Percentiles rank a stretch among this genome's conserved stretches.
Evolutionary conservation across 2,797 vertebrate genomes (phyloP).

Genomic region (Chromobotia macracanthus): DNA sequence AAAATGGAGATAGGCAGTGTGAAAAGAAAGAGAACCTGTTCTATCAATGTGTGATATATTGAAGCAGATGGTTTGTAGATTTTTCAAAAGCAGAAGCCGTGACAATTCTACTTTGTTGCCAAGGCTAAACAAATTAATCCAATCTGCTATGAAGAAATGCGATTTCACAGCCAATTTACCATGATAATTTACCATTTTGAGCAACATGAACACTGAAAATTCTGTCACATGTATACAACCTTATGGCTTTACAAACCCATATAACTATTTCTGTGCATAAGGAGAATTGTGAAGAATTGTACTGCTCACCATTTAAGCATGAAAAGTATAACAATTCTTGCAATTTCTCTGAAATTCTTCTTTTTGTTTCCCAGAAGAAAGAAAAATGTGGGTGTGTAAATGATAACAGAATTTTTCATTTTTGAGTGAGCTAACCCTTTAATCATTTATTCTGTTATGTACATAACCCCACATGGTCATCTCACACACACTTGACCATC

Average conservation of each 20-base stretch:
- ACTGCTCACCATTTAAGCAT: too few relatives aligned
- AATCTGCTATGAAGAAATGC: not conserved
- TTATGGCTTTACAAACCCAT: not conserved
- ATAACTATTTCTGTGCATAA: too few relatives aligned
- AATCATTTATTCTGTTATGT: not conserved
- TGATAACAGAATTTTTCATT: not conserved
- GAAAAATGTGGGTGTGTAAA: not conserved
- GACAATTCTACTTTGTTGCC: not conserved
- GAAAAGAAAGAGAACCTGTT: not conserved
- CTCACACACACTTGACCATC: not conserved
- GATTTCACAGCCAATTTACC: not conserved
- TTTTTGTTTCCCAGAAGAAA: not conserved
- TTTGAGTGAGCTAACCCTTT: not conserved
- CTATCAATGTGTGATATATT: not conserved
- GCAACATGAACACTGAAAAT: not conserved
- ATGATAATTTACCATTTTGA: not conserved
- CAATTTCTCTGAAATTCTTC: not conserved
- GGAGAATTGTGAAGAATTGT: too few relatives aligned
- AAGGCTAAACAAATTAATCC: conserved; percentile 23
- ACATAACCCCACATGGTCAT: not conserved
- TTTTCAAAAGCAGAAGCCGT: conserved; percentile 7
- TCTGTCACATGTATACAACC: not conserved
- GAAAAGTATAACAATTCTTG: not conserved
- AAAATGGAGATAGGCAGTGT: conserved; percentile 21
- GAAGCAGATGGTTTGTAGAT: conserved; percentile 17